phyloP scores from a whole-genome alignment of 2,797 vertebrate species.

The Crenichthys baileyi region DNA sequence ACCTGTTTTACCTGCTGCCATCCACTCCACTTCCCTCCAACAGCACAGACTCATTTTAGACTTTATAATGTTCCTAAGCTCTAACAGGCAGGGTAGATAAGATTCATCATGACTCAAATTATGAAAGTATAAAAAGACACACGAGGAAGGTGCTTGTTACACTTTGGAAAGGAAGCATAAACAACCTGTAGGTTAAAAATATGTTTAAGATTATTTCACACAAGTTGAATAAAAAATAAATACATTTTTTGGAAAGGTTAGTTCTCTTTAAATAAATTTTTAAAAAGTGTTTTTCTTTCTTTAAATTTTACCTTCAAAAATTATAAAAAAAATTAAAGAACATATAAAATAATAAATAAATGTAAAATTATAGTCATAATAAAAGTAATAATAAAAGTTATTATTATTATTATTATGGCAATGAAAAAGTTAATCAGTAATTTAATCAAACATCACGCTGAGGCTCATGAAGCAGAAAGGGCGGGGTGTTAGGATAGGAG shows the following conservation, averaged over 20 bases:
- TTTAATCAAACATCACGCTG: slow-evolving; percentile 6
- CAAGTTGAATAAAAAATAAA: background rate
- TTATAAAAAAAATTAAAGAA: background rate
- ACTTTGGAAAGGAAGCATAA: slow-evolving; percentile 9
- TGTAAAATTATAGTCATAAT: background rate
- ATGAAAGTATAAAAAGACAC: slow-evolving; percentile 26
- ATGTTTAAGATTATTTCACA: background rate
- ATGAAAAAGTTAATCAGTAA: slow-evolving; percentile 50
- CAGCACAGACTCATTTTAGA: slow-evolving; percentile 69
- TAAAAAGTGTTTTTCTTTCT: no score
- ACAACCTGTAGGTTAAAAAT: background rate
- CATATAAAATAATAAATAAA: background rate
- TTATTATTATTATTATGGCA: slow-evolving; percentile 1
- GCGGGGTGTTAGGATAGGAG: slow-evolving; percentile 43
- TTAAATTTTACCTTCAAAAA: background rate
- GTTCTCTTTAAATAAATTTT: background rate
- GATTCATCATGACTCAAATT: slow-evolving; percentile 62
- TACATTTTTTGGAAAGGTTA: background rate
- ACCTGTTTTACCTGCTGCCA: slow-evolving; percentile 5
- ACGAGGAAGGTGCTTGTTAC: no score
- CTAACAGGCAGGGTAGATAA: slow-evolving; percentile 66
- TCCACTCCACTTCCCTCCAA: slow-evolving; percentile 17
- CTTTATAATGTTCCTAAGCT: slow-evolving; percentile 75
- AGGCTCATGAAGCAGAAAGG: slow-evolving; percentile 36
- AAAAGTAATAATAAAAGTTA: no score